Conservation (phyloP, 2,113 vertebrate genomes). For the Syngnathus floridae region DNA sequence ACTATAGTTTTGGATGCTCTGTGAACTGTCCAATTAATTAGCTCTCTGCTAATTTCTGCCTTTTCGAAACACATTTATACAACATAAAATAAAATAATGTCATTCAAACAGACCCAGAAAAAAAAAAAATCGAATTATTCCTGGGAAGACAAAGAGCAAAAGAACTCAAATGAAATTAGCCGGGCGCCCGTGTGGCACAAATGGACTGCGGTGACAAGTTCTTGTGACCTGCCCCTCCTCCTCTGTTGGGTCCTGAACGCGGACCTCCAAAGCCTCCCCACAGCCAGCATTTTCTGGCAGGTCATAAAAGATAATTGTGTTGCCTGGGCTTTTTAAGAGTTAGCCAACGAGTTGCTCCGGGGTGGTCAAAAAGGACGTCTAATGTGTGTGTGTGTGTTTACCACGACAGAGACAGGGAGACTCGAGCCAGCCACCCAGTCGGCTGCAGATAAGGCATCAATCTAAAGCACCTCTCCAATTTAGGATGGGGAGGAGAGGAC, state of each 20-base stretch:
- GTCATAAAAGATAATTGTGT: conserved; percentile 77
- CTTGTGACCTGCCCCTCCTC: conserved; percentile 17
- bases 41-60: no score
- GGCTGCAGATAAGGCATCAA: conserved; percentile 47
- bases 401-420: conserved; percentile 46
- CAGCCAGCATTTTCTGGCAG: conserved; percentile 69
- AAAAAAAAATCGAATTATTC: not conserved
- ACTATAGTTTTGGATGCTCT: not conserved
- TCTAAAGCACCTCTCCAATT: conserved; percentile 40
- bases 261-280: conserved; percentile 46
- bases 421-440: conserved; percentile 32
- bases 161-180: not conserved
- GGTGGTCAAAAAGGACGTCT: conserved; percentile 60
- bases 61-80: no score
- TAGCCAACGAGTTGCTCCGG: conserved; percentile 57
- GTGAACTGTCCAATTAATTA: no score
- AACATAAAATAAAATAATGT: no score
- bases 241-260: conserved; percentile 18
- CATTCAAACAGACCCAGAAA: no score
- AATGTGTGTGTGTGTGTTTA: conserved; percentile 37
- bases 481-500: conserved; percentile 25
- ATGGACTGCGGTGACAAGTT: conserved; percentile 35
- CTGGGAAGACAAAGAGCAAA: not conserved
- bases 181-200: not conserved
- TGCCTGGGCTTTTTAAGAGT: conserved; percentile 73